Evolutionary conservation across 2,113 vertebrate genomes (phyloP), one percentile per base, ranked within the genome.

Genomic region (Sterrhoptilus dennistouni): DNA sequence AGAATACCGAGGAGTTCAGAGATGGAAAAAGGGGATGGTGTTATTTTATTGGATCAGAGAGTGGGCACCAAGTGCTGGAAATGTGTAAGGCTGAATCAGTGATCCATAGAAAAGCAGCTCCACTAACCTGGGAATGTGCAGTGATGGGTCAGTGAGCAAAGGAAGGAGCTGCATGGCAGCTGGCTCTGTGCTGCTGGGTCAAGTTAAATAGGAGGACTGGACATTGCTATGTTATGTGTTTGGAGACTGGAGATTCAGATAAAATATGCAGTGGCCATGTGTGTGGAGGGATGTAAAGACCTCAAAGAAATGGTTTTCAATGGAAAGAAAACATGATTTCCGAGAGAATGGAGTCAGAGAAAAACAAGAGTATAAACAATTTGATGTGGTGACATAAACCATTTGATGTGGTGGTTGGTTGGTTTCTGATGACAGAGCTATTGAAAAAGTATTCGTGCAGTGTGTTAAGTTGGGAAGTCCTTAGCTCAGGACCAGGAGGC

Each of bases 121-220:
- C 49, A 47, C 87, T 93, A 59, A 25, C 66, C 90, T 92, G 70
- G 91, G 74, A 95, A 96, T 76, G 90, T 96, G 85, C 85, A 91
- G 86, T 74, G 83, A 61, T 93, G 91, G 97, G 96, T 91, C 95
- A 75, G 93, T 60, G 92, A 78, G 64, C 36, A 74, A 78, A 88
- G 81, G 94, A 96, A 93, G 42, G 78, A 98, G 89, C 96, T 90
- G 60, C 74, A 78, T 52, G 17, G 89, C 87, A 97, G 93, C 89
- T 69, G 76, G 29, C 71, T 87, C 40, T n/a, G 68, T 91, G 87
- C 83, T 74, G 17, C 64, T 90, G 65, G 79, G 57, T 87, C 70
- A 78, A 95, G 83, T 96, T 80, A 92, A 90, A 90, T 20, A 60
- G 3, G 11, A 79, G 83, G 60, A 45, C 61, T 87, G 64, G 77